Evolutionary conservation across 1,140 invertebrate species (phyloP).

Genomic region (Diachasmimorpha longicaudata): DNA sequence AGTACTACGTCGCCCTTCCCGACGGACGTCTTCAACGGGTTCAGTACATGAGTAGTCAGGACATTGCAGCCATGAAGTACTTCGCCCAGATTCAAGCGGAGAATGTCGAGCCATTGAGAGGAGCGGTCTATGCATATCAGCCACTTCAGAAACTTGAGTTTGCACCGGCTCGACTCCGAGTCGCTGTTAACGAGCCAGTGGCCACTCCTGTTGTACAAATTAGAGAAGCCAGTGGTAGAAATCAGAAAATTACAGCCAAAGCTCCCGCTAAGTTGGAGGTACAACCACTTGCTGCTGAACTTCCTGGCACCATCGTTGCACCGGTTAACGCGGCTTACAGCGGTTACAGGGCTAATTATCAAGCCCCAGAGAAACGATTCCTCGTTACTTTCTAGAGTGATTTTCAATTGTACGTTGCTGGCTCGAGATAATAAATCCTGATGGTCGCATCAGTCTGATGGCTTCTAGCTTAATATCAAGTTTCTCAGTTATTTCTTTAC

Average conservation of each 20-base stretch:
- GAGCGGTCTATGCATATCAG: slow-evolving; percentile 64
- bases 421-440: not conserved
- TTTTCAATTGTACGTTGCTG: not conserved
- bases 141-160: slow-evolving; percentile 55
- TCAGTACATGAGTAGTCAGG: slow-evolving; percentile 60
- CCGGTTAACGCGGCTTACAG: slow-evolving; percentile 36
- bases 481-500: not conserved
- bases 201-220: not conserved
- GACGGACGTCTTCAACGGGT: slow-evolving; percentile 63
- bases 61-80: slow-evolving; percentile 64
- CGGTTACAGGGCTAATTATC: slow-evolving; percentile 39
- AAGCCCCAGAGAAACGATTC: slow-evolving; percentile 46
- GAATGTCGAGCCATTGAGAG: slow-evolving; percentile 64
- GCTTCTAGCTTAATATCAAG: not conserved
- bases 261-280: slow-evolving; percentile 23
- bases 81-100: slow-evolving; percentile 63
- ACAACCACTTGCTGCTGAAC: slow-evolving; percentile 32
- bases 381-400: slow-evolving; percentile 44
- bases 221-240: not conserved
- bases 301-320: not conserved
- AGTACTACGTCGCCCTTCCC: slow-evolving; percentile 65
- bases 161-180: slow-evolving; percentile 34
- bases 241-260: not conserved
- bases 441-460: not conserved
- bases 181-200: slow-evolving; percentile 29